Conservation (phyloP, 2,797 vertebrate genomes). For the Acanthurus tractus region DNA sequence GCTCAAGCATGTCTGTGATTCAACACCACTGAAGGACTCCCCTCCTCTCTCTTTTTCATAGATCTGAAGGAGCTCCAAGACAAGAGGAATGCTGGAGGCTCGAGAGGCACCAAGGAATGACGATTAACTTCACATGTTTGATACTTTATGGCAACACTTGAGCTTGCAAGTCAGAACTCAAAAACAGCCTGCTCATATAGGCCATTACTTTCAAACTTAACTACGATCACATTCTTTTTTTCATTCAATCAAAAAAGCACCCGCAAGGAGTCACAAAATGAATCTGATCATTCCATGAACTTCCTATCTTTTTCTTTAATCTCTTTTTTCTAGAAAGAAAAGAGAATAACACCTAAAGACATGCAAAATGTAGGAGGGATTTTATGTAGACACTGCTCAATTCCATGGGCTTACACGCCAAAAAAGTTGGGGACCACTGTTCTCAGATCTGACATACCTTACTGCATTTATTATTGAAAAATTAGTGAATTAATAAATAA, state of each 20-base stretch:
- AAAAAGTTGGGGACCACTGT: too few relatives aligned
- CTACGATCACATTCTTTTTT: too few relatives aligned
- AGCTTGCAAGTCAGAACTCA: constrained; percentile 24
- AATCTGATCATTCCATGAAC: neutral
- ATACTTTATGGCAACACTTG: constrained; percentile 67
- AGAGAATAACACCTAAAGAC: too few relatives aligned
- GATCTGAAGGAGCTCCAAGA: constrained; percentile 79
- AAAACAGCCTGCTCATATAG: constrained; percentile 12
- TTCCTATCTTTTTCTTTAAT: neutral
- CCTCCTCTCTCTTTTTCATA: constrained; percentile 63
- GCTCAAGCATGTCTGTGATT: constrained; percentile 84
- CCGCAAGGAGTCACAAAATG: neutral
- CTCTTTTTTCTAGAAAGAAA: too few relatives aligned
- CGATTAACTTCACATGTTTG: constrained; percentile 80
- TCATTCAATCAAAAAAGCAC: neutral
- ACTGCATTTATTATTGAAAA: too few relatives aligned
- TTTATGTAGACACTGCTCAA: neutral
- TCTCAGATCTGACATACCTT: neutral
- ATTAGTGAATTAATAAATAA: too few relatives aligned
- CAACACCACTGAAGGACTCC: constrained; percentile 79
- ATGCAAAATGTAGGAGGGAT: too few relatives aligned
- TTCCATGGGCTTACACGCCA: neutral
- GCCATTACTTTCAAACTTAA: constrained; percentile 6
- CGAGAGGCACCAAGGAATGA: constrained; percentile 77
- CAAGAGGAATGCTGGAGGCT: constrained; percentile 79